Evolutionary conservation across 2,888 invertebrate species (phyloP).

Genomic region (Octodonta nipae): DNA sequence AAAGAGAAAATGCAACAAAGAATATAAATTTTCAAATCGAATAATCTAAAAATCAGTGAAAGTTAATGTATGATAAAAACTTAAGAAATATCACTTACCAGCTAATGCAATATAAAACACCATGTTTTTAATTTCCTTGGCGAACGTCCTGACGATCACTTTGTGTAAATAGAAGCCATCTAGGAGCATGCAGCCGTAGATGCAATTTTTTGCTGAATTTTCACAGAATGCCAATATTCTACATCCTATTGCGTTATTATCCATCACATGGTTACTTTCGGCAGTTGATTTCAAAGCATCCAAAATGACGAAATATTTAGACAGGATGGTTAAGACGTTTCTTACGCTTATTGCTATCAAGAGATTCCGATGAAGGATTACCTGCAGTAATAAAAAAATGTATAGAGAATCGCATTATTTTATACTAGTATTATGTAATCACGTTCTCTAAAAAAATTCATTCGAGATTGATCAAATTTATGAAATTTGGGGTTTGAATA

Average conservation of each 20-base stretch:
- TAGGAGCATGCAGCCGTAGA: constrained; percentile 56
- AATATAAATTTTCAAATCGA: no score
- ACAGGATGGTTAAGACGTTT: constrained; percentile 44
- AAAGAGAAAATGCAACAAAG: no score
- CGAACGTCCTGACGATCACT: constrained; percentile 51
- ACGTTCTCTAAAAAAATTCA: no score
- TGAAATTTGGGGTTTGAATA: no score
- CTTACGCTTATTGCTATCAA: constrained; percentile 44
- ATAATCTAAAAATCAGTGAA: no score
- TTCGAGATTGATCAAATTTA: no score
- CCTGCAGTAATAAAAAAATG: constrained; percentile 8
- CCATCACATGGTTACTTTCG: constrained; percentile 37
- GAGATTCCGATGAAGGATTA: constrained; percentile 45
- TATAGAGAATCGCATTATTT: no score
- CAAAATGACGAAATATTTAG: constrained; percentile 44
- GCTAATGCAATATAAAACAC: constrained; percentile 7
- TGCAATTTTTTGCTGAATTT: constrained; percentile 42
- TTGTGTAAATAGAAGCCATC: constrained; percentile 54
- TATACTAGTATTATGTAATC: no score
- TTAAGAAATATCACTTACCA: no score
- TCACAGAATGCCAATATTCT: constrained; percentile 43
- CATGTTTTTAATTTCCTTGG: constrained; percentile 27
- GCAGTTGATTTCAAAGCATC: constrained; percentile 39
- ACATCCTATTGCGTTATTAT: constrained; percentile 40
- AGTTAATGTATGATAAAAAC: no score